phyloP scores from a whole-genome alignment of 2,888 invertebrate genomes.

The Nemapogon koenigi region DNA sequence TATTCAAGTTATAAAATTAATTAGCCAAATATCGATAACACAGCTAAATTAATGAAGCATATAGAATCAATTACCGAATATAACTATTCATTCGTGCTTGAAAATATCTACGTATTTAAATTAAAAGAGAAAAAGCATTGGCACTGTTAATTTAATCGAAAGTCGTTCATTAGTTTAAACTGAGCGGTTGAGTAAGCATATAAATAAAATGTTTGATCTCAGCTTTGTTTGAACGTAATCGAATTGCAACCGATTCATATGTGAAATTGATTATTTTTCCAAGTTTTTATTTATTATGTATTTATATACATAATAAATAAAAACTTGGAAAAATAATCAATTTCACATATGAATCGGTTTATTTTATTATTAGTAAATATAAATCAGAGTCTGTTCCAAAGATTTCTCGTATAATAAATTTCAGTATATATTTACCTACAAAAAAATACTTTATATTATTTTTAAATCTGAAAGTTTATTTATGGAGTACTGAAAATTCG shows the following conservation, averaged over 20 bases:
- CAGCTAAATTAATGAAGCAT: conserved; percentile 38
- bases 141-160: conserved; percentile 53
- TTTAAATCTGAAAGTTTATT: background rate
- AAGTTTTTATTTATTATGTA: too few relatives aligned
- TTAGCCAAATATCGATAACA: too few relatives aligned
- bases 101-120: conserved; percentile 33
- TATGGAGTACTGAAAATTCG: background rate
- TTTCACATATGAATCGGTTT: conserved; percentile 19
- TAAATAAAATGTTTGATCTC: conserved; percentile 61
- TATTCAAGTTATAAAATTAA: too few relatives aligned
- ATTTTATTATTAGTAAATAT: too few relatives aligned
- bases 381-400: too few relatives aligned
- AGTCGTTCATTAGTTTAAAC: conserved; percentile 58
- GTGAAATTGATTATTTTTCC: background rate
- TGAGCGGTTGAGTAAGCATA: conserved; percentile 53
- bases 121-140: conserved; percentile 36
- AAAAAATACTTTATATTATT: background rate
- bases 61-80: conserved; percentile 38
- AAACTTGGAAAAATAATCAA: too few relatives aligned
- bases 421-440: background rate
- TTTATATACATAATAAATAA: too few relatives aligned
- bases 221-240: conserved; percentile 37
- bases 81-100: conserved; percentile 22
- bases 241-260: conserved; percentile 33
- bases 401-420: background rate